A percentile compares a stretch with the other conserved stretches of the same genome.
These are phyloP conservation scores for Metaphire vulgaris DNA, from an alignment of 1,140 invertebrate species.

Conservation along the genomic window DNA sequence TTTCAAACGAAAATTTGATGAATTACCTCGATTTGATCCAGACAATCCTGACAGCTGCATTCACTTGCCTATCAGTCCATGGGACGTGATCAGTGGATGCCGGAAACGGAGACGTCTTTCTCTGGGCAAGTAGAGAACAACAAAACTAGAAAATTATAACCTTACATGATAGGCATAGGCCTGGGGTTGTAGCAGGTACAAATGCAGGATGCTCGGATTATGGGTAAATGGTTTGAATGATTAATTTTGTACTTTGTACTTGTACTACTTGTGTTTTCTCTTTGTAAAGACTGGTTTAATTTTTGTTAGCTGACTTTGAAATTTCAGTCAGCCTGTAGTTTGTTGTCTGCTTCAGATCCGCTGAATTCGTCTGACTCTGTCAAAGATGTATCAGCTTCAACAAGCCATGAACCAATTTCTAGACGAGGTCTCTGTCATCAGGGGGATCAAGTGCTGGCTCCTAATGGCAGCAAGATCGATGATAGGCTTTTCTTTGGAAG, in stretches of 20 bases:
- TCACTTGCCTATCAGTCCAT: slow-evolving; percentile 42
- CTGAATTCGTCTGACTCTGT: background rate
- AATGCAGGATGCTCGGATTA: too few species aligned
- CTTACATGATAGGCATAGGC: too few species aligned
- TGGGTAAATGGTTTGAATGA: too few species aligned
- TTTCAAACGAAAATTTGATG: slow-evolving; percentile 88
- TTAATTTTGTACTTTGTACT: too few species aligned
- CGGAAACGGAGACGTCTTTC: slow-evolving; percentile 38
- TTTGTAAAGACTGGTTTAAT: too few species aligned
- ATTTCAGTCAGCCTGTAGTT: too few species aligned
- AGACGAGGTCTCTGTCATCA: background rate
- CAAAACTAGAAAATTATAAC: too few species aligned
- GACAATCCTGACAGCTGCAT: slow-evolving; percentile 58
- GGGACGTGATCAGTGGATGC: slow-evolving; percentile 43
- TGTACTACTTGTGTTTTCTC: too few species aligned
- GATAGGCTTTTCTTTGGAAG: slow-evolving; percentile 49
- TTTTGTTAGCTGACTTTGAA: too few species aligned
- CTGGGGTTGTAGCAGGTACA: too few species aligned
- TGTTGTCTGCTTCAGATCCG: background rate
- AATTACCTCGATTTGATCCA: slow-evolving; percentile 88
- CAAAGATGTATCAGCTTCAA: background rate
- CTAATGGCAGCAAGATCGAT: slow-evolving; percentile 39
- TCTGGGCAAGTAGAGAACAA: background rate
- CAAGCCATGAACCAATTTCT: background rate
- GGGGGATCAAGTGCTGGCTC: background rate